Evolutionary conservation across 1,140 invertebrate genomes (phyloP), one percentile per base, ranked within the genome.

Genomic region (Bombus cullumanus): DNA sequence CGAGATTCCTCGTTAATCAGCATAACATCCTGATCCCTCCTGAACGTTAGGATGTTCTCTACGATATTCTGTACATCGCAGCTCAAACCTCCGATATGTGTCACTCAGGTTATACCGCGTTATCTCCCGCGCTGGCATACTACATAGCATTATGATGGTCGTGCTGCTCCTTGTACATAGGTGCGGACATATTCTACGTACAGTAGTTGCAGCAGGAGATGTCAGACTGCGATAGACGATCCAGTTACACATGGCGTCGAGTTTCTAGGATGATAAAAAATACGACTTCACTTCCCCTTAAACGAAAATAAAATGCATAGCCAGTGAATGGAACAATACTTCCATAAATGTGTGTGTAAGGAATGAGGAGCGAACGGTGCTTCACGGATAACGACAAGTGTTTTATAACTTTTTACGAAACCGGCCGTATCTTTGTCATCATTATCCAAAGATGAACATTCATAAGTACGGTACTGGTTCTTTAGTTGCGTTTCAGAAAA

Each of bases 1-100:
- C 80, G 82, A 92, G 74, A 90, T 78, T 88, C 76, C 86, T 90
- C 87, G 91, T 92, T 92, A 89, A 91, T 92, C 89, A 91, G 88
- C 81, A 89, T 83, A 75, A 86, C 78, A 41, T 79, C 69, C 81
- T 72, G 77, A 85, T 86, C 64, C 85, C 53, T 62, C 53, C 10
- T 77, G 68, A 76, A 75, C 77, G 76, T 83, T 86, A 81, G 80
- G 81, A 88, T 79, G 5, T 39, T 43, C 78, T 81, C 59, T 59
- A 66, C 41, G 31, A 34, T 34, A 1, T 34, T 34, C 31, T 34
- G 64, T 79, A 68, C 22, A 81, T 74, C 68, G 37, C 37, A 57
- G 66, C 22, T 22, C 47, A 68, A 57, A n/a, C 69, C 28, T 59
- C 64, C 71, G n/a, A 69, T 69, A 66, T 64, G 57, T 73, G 72